phyloP scores from a whole-genome alignment of 2,113 vertebrate species.

The Cyphomyrus plagiostoma region DNA sequence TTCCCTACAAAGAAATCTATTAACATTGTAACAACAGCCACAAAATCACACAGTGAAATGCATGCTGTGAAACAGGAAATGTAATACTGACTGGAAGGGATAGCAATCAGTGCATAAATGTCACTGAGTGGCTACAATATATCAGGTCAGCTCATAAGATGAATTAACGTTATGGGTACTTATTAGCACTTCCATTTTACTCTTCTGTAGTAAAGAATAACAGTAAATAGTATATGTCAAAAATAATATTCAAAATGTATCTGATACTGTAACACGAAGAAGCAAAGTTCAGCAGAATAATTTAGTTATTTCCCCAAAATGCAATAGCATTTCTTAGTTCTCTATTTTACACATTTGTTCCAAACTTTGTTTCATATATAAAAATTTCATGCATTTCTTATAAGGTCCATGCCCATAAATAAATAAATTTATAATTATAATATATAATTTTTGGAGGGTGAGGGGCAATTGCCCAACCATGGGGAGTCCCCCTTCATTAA shows the following conservation, averaged over 20 bases:
- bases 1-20: slow-evolving; percentile 5
- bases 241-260: neutral
- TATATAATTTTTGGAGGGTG: no score
- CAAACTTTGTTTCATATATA: neutral
- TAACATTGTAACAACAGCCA: neutral
- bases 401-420: neutral
- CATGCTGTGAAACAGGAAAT: neutral
- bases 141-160: neutral
- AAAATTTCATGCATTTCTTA: neutral
- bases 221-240: neutral
- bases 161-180: neutral
- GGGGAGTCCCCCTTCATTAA: no score
- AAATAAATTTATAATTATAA: no score
- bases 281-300: neutral
- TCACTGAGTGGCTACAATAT: neutral
- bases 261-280: neutral
- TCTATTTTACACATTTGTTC: neutral
- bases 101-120: neutral
- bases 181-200: neutral
- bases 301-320: neutral
- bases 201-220: neutral
- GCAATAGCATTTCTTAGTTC: neutral
- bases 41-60: neutral
- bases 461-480: no score
- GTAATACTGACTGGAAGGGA: slow-evolving; percentile 7